phyloP scores from a whole-genome alignment of 2,797 vertebrate genomes.

The Sparus aurata region DNA sequence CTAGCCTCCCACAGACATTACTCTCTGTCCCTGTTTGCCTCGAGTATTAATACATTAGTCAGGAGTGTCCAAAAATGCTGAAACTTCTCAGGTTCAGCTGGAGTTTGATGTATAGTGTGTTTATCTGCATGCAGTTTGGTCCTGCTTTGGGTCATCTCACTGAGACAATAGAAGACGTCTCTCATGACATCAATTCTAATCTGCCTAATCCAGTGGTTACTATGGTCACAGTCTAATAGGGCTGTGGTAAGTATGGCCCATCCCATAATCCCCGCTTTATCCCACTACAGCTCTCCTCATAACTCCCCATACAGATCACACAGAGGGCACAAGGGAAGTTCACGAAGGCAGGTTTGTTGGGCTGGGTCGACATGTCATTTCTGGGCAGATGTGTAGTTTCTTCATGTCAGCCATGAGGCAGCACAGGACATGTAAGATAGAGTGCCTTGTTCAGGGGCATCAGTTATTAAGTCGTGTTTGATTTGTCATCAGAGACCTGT shows the following conservation, averaged over 20 bases:
- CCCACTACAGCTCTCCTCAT: constrained; percentile 24
- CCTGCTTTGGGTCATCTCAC: background rate
- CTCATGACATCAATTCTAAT: constrained; percentile 57
- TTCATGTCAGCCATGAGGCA: background rate
- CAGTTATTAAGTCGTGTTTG: background rate
- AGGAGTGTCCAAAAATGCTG: background rate
- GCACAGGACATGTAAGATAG: background rate
- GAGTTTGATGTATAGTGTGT: background rate
- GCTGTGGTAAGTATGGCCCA: constrained; percentile 51
- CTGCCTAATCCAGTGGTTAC: constrained; percentile 65
- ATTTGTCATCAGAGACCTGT: background rate
- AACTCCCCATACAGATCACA: background rate
- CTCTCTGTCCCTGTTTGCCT: background rate
- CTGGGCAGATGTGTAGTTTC: background rate
- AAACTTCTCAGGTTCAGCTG: background rate
- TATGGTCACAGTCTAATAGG: constrained; percentile 56
- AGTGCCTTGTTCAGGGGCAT: background rate
- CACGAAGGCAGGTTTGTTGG: background rate
- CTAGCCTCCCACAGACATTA: background rate
- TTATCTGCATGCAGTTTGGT: background rate
- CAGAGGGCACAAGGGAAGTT: background rate
- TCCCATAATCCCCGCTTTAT: constrained; percentile 62
- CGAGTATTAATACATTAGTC: background rate
- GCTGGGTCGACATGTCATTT: background rate
- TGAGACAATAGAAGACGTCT: constrained; percentile 22